Percentiles rank a stretch among this genome's conserved stretches.
These are phyloP conservation scores for Heterohyrax brucei DNA, from an alignment of 2,797 vertebrate species.

Conservation along the genomic window DNA sequence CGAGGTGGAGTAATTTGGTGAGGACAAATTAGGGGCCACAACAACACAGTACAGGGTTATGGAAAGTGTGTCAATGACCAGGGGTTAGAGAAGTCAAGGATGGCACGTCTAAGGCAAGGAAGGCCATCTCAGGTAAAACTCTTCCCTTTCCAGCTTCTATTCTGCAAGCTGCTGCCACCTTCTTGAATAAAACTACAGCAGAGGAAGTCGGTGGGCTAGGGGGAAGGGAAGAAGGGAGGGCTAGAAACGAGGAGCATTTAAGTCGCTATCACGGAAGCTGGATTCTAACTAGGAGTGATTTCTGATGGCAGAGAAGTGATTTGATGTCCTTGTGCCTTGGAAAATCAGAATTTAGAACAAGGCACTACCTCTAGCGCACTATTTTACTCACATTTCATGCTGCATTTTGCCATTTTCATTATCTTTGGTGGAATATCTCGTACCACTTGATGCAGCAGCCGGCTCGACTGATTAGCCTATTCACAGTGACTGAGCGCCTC, in stretches of 20 bases:
- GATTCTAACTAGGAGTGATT: constrained; percentile 21
- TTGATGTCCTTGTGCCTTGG: not conserved
- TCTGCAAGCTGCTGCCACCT: not conserved
- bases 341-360: constrained; percentile 68
- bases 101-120: not conserved
- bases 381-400: constrained; percentile 20
- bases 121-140: not conserved
- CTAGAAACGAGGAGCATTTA: constrained; percentile 28
- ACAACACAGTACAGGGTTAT: not conserved
- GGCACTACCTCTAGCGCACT: not conserved
- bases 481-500: not conserved
- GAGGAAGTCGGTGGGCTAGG: not conserved
- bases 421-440: not conserved
- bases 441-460: not conserved
- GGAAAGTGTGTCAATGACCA: not conserved
- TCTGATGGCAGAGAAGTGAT: constrained; percentile 11
- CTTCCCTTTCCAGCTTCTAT: not conserved
- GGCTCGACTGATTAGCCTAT: not conserved
- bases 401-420: constrained; percentile 49
- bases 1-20: not conserved
- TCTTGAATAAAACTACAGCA: not conserved
- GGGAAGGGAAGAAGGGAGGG: not conserved
- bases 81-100: not conserved
- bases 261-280: constrained; percentile 41
- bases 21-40: not conserved